Percentiles rank a stretch among this genome's conserved stretches.
Conservation (phyloP, 2,888 invertebrate genomes). For the Leptarthrus brevirostris region DNA sequence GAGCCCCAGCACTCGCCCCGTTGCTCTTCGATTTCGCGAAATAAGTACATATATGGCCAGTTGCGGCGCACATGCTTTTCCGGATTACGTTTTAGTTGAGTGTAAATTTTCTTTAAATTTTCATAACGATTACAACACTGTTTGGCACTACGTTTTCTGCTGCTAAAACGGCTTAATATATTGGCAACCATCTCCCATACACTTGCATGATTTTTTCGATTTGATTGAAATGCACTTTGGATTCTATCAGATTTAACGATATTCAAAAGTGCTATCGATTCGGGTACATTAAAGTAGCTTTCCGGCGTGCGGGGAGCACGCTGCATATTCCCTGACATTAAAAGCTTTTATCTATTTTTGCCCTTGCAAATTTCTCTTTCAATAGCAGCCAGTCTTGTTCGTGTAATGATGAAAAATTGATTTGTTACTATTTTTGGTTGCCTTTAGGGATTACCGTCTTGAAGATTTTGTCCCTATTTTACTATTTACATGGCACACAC, state of each 20-base stretch:
- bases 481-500: constrained; percentile 25
- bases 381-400: constrained; percentile 17
- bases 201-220: constrained; percentile 66
- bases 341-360: constrained; percentile 35
- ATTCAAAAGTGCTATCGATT: constrained; percentile 65
- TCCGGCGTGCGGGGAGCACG: constrained; percentile 66
- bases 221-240: constrained; percentile 66
- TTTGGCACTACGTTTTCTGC: constrained; percentile 64
- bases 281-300: constrained; percentile 66
- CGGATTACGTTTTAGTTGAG: constrained; percentile 66
- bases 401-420: constrained; percentile 24
- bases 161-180: constrained; percentile 64
- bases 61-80: constrained; percentile 66
- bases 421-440: constrained; percentile 38
- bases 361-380: constrained; percentile 41
- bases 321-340: constrained; percentile 59
- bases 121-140: constrained; percentile 67
- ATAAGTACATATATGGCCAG: constrained; percentile 58
- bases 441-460: constrained; percentile 1
- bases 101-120: constrained; percentile 66
- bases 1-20: constrained; percentile 65
- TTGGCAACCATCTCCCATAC: constrained; percentile 67
- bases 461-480: constrained; percentile 1
- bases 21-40: constrained; percentile 66
- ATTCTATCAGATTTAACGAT: constrained; percentile 66